Conservation (phyloP, 2,888 invertebrate genomes). For the Meta bourneti region DNA sequence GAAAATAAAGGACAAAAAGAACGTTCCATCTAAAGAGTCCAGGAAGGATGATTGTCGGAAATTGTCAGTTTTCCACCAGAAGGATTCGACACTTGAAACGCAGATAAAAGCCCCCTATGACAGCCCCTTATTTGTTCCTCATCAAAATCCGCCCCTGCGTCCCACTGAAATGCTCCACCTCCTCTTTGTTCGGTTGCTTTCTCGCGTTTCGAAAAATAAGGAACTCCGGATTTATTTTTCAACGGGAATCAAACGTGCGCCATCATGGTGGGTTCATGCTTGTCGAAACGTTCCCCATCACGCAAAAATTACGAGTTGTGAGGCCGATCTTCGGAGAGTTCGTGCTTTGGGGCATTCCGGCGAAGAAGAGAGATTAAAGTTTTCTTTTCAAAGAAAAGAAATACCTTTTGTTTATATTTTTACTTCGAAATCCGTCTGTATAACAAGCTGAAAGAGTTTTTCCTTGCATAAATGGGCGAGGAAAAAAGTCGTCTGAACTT, state of each 20-base stretch:
- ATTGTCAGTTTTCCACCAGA: constrained; percentile 53
- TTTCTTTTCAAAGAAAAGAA: too few species aligned
- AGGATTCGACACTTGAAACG: constrained; percentile 54
- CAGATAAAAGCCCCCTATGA: constrained; percentile 30
- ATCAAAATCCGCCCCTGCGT: not conserved
- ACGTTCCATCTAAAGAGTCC: not conserved
- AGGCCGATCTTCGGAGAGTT: too few species aligned
- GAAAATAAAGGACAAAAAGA: not conserved
- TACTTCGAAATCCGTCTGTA: too few species aligned
- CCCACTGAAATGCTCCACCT: not conserved
- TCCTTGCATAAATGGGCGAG: too few species aligned
- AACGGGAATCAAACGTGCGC: not conserved
- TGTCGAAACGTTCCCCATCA: not conserved
- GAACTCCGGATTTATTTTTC: not conserved
- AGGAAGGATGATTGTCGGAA: constrained; percentile 46
- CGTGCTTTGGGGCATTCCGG: too few species aligned
- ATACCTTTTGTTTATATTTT: too few species aligned
- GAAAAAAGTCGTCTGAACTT: too few species aligned
- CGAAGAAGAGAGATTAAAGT: too few species aligned
- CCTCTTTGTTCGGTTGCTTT: not conserved
- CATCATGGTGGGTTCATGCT: not conserved
- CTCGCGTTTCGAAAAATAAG: not conserved
- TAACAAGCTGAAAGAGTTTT: too few species aligned
- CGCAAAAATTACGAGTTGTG: not conserved
- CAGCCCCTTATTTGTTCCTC: constrained; percentile 27